Evolutionary conservation across 2,113 vertebrate species (phyloP), one percentile per base, ranked within the genome.

Genomic region (Poicephalus meyeri): DNA sequence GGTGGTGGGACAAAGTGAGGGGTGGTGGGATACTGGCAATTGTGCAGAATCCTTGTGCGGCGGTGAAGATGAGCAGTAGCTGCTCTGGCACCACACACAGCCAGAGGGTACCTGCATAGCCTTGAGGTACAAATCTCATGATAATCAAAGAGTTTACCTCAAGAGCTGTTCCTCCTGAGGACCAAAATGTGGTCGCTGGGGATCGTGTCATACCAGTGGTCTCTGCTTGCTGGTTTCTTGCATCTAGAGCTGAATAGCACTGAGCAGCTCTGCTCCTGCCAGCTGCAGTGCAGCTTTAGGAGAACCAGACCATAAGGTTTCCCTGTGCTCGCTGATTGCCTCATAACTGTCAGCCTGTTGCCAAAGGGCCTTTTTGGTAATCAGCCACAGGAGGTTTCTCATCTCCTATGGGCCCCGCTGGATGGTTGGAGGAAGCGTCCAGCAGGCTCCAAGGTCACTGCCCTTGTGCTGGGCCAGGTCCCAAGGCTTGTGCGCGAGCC

Each of bases 261-360:
- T n/a, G 56, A 3, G 10, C 58, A 39, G 37, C 88, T 29, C 82
- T 19, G 61, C 4, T 33, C 2, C 35, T 25, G 68, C 55, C 25
- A 3, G 13, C 4, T 18, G 66, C 53, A 12, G 31, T 1, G 29
- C 72, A 60, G 50, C 16, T 18, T 2, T 2, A 6, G 71, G 13
- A 35, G 25, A 11, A 10, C 0, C 5, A n/a, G 71, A 1, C 50
- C 3, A 17, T 2, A 6, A 13, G 61, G 63, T 28, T 49, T 52
- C 50, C 56, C 50, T 0, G 2, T 7, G 50, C n/a, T 31, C 37
- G 20, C 66, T 72, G 60, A 31, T 25, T 42, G 35, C 52, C 60
- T 49, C 8, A 1, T 47, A 11, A 0, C 31, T 49, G 42, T 37
- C 46, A 5, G 19, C 66, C 46, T 2, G 0, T 64, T 42, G 52